A percentile compares a stretch with the other conserved stretches of the same genome.
Evolutionary conservation across 2,113 vertebrate species (phyloP).

Genomic region (Zosterops hypoxanthus): DNA sequence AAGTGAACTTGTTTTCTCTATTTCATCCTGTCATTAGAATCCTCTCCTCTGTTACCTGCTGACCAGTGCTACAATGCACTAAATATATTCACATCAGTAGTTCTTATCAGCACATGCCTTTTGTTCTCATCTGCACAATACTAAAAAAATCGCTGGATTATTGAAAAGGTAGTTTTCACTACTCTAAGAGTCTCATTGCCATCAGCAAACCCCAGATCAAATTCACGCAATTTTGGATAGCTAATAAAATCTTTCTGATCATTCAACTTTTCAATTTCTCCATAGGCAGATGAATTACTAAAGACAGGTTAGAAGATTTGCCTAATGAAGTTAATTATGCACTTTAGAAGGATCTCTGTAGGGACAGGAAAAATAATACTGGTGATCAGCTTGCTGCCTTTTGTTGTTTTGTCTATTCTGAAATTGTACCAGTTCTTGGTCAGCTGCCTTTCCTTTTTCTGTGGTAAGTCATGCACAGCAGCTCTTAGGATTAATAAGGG

Average conservation of each 20-base stretch:
- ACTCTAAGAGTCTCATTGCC: not conserved
- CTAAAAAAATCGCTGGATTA: not conserved
- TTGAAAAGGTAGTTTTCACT: not conserved
- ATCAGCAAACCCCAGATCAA: not conserved
- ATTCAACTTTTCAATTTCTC: not conserved
- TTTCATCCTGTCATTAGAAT: not conserved
- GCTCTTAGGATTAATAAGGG: not conserved
- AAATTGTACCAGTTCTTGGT: not conserved
- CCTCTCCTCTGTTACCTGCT: not conserved
- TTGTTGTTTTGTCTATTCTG: not conserved
- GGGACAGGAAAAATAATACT: not conserved
- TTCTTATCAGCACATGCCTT: not conserved
- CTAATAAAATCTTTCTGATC: not conserved
- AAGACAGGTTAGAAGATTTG: not conserved
- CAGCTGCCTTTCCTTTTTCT: not conserved
- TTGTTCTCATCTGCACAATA: not conserved
- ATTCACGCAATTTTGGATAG: not conserved
- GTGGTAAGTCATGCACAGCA: not conserved
- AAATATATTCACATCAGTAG: not conserved
- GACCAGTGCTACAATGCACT: not conserved
- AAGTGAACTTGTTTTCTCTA: not conserved
- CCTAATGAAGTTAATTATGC: not conserved
- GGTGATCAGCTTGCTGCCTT: not conserved
- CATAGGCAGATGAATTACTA: not conserved
- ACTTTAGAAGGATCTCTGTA: not conserved